Evolutionary conservation across 2,113 vertebrate genomes (phyloP).

Genomic region (Eclectus roratus): DNA sequence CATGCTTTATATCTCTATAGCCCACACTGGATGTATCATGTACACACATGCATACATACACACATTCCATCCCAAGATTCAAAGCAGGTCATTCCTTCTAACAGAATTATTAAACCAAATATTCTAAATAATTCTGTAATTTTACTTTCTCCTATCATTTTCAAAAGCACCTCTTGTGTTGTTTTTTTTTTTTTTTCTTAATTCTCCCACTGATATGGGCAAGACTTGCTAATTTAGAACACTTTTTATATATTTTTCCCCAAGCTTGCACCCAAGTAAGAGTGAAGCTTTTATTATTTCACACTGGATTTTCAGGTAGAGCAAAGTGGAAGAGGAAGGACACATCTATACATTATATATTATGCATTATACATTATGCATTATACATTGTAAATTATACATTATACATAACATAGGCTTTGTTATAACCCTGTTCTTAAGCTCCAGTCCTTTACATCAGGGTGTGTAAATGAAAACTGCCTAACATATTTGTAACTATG

Average conservation of each 20-base stretch:
- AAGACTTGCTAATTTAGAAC: neutral
- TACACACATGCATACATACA: neutral
- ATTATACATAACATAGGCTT: neutral
- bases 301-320: accelerated
- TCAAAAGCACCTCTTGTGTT: neutral
- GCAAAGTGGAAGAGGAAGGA: neutral
- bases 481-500: neutral
- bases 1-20: neutral
- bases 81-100: neutral
- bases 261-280: neutral
- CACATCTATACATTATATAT: neutral
- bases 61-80: neutral
- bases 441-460: neutral
- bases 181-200: neutral
- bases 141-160: neutral
- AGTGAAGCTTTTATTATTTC: neutral
- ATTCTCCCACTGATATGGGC: neutral
- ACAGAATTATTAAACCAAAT: neutral
- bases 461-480: neutral
- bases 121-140: neutral
- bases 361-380: neutral
- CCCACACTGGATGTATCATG: neutral
- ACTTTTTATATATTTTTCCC: neutral
- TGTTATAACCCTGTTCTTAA: neutral
- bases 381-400: neutral